Evolutionary conservation across 1,140 invertebrate species (phyloP).

Genomic region (Sinella curviseta): DNA sequence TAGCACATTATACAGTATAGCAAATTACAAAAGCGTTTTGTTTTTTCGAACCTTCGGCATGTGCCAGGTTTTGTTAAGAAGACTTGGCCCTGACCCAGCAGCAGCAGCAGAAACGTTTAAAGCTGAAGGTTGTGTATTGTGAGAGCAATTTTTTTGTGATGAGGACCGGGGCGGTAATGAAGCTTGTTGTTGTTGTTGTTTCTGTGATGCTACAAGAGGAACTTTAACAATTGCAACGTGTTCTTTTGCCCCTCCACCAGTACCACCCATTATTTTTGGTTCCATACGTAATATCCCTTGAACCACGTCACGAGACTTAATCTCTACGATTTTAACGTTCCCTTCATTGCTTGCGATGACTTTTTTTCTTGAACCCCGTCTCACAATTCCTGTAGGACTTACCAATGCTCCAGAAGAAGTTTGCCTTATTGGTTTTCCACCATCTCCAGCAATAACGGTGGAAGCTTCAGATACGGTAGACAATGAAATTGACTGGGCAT

Average conservation of each 20-base stretch:
- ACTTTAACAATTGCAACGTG: constrained; percentile 44
- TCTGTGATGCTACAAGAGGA: constrained; percentile 26
- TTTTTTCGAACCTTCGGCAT: constrained; percentile 37
- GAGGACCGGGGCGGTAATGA: constrained; percentile 17
- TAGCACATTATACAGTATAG: constrained; percentile 18
- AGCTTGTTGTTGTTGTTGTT: background rate
- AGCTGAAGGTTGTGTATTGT: constrained; percentile 13
- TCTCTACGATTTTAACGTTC: constrained; percentile 49
- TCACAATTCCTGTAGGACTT: background rate
- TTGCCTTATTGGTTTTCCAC: background rate
- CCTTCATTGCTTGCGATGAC: constrained; percentile 15
- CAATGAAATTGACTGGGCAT: constrained; percentile 29
- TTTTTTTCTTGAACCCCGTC: background rate
- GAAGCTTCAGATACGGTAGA: constrained; percentile 41
- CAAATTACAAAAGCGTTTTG: background rate
- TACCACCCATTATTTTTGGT: constrained; percentile 33
- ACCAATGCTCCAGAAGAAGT: background rate
- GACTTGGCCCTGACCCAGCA: constrained; percentile 11
- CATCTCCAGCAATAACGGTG: constrained; percentile 31
- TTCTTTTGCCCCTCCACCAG: constrained; percentile 20
- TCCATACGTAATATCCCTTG: constrained; percentile 49
- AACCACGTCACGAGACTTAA: constrained; percentile 44
- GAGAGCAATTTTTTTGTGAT: background rate
- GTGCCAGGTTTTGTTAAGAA: constrained; percentile 32
- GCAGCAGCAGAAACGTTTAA: constrained; percentile 22